Percentiles rank a stretch among this genome's conserved stretches.
phyloP scores from a whole-genome alignment of 2,888 invertebrate species.

The Acanthococcus lagerstroemiae region DNA sequence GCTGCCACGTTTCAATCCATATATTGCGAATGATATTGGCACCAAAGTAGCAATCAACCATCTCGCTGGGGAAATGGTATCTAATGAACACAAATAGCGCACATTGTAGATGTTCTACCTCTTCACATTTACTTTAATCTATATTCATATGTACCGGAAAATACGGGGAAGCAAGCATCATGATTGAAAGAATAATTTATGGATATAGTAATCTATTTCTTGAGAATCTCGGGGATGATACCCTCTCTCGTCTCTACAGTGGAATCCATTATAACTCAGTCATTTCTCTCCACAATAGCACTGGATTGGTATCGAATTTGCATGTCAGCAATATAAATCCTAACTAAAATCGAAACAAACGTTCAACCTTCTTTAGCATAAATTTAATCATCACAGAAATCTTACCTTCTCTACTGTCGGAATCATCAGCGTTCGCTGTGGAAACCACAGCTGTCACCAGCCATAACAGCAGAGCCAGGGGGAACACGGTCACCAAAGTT shows the following conservation, averaged over 20 bases:
- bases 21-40: conserved; percentile 54
- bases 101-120: no score
- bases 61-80: conserved; percentile 51
- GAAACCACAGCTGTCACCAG: neutral
- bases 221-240: no score
- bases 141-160: no score
- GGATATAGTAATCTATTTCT: no score
- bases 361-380: no score
- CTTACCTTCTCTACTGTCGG: conserved; percentile 18
- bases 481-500: conserved; percentile 14
- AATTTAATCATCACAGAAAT: no score
- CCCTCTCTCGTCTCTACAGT: no score
- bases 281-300: no score
- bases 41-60: conserved; percentile 56
- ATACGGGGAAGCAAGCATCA: conserved; percentile 40
- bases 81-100: no score
- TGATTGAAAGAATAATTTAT: no score
- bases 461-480: conserved; percentile 12
- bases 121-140: no score
- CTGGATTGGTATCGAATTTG: neutral
- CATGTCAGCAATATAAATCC: neutral
- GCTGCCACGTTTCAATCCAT: conserved; percentile 59
- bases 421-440: neutral
- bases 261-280: no score
- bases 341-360: neutral